Base-by-base conservation (phyloP, 2,888 invertebrate genomes). In the Timema podura region DNA sequence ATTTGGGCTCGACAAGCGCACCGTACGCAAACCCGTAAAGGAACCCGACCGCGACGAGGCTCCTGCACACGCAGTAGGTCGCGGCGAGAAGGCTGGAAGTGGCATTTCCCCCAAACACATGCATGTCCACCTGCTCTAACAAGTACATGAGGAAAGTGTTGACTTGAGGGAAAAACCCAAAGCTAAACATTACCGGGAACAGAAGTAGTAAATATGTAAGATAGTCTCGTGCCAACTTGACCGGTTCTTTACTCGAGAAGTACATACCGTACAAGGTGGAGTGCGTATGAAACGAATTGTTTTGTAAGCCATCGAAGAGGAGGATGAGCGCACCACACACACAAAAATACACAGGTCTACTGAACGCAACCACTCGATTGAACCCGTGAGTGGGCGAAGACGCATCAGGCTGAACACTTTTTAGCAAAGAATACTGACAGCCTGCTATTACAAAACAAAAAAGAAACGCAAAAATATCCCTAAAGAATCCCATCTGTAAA, bases 351-450 rank as follows among this genome's bases (percentile, higher is more conserved):
- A 96, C 91, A 6, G 98, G 95, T 73, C 96, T 87, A 44, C 95
- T 95, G 80, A 95, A 97, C 49, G 95, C 92, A 75, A 76, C 69
- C 11, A 72, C 49, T 77, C 94, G 90, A 81, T 98, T 98, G 79
- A 96, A 98, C 11, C 98, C 98, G 81, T 99, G 99, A 54, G 97
- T 96, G 0, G 99, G 98, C 3, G 98, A 98, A 0, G 98, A 93
- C 0, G 98, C 96, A 82, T 99, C 99, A 0, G 99, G 99, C 79
- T 99, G 99, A 1, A 99, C 99, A 75, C 68, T 97, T 83, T 98
- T 98, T 74, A 98, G 83, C 75, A 98, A 83, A 0, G 96, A 97
- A 82, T 98, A 99, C 81, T 99, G 99, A 78, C 97, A 96, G 15
- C 96, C 92, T 0, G 98, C 98, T 77, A 98, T 95, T n/a, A 98